Evolutionary conservation across 2,113 vertebrate species (phyloP).

Genomic region (Chloebia gouldiae): DNA sequence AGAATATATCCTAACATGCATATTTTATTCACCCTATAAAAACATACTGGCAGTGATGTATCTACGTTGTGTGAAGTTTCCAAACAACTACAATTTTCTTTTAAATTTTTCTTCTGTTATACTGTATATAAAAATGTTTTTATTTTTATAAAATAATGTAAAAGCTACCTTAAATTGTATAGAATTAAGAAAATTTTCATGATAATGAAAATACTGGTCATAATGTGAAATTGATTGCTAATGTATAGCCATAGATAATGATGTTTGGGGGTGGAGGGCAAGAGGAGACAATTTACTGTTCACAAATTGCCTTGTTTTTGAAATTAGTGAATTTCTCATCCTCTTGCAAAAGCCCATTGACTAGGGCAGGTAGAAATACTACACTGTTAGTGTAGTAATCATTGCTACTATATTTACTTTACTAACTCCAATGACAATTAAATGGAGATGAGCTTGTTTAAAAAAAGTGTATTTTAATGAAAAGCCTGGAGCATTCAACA

Average conservation of each 20-base stretch:
- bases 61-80: not conserved
- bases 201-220: not conserved
- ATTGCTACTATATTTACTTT: not conserved
- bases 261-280: not conserved
- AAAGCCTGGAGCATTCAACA: not conserved
- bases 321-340: not conserved
- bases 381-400: not conserved
- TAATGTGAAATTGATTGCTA: not conserved
- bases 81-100: not conserved
- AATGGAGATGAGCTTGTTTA: not conserved
- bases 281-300: not conserved
- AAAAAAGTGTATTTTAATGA: not conserved
- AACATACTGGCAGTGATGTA: not conserved
- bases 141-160: not conserved
- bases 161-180: not conserved
- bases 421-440: not conserved
- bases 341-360: not conserved
- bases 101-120: not conserved
- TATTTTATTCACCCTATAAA: not conserved
- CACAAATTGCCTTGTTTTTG: not conserved
- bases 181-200: not conserved
- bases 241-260: not conserved
- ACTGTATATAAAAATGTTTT: too few species aligned
- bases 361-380: not conserved
- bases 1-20: not conserved